These are phyloP conservation scores for Urocynchramus pylzowi DNA, from an alignment of 2,113 vertebrate genomes.

Conservation along the genomic window DNA sequence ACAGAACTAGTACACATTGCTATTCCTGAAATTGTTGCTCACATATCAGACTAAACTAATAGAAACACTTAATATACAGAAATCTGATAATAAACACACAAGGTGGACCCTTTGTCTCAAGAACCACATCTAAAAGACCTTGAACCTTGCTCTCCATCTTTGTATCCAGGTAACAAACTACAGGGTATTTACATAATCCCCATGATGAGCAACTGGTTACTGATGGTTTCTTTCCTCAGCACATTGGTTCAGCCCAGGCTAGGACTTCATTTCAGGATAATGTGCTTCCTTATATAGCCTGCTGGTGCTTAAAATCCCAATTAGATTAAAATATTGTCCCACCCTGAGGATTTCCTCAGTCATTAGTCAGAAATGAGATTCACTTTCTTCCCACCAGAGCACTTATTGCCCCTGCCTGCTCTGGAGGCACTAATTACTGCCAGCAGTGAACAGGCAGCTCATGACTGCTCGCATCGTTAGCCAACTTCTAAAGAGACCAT, in stretches of 20 bases:
- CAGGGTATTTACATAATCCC: background rate
- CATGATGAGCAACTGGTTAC: background rate
- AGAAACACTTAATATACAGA: background rate
- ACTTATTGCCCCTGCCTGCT: background rate
- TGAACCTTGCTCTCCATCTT: background rate
- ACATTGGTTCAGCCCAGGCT: background rate
- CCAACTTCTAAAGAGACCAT: background rate
- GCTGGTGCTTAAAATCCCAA: background rate
- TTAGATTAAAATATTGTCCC: slow-evolving; percentile 14
- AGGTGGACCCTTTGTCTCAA: background rate
- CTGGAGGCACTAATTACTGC: slow-evolving; percentile 13
- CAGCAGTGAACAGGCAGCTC: background rate
- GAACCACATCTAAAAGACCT: background rate
- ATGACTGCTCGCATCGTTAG: background rate
- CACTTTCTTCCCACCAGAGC: slow-evolving; percentile 13
- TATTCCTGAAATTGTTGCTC: background rate
- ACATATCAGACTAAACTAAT: background rate
- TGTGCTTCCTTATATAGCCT: background rate
- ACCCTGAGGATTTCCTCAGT: background rate
- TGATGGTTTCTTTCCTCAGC: background rate
- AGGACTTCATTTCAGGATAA: background rate
- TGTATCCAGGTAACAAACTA: background rate
- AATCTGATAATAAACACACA: background rate
- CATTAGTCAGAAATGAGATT: slow-evolving; percentile 48
- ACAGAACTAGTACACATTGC: background rate